Conservation (phyloP, 2,888 invertebrate species). For the Tetragonula carbonaria region DNA sequence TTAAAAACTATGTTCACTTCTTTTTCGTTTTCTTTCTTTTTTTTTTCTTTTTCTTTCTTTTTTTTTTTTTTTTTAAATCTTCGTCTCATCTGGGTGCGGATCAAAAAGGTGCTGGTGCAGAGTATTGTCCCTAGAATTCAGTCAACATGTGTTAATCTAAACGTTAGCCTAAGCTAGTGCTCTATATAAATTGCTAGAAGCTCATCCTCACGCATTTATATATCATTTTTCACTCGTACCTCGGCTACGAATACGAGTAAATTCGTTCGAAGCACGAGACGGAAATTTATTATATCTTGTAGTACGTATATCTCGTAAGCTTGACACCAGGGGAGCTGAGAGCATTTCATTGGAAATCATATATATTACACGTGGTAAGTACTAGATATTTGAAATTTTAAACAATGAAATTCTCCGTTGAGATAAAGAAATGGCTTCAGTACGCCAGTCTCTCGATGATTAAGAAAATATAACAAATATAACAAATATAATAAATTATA, state of each 20-base stretch:
- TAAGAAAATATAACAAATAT: not conserved
- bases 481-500: too few relatives aligned
- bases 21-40: not conserved
- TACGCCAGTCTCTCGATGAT: not conserved
- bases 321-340: conserved; percentile 12
- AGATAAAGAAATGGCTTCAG: not conserved
- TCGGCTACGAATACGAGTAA: not conserved
- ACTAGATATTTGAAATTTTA: too few relatives aligned
- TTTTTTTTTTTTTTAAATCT: conserved; percentile 25
- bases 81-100: conserved; percentile 74
- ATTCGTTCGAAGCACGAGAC: conserved; percentile 17
- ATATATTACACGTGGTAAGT: not conserved
- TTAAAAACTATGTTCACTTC: conserved; percentile 73
- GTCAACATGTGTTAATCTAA: conserved; percentile 76
- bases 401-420: too few relatives aligned
- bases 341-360: not conserved
- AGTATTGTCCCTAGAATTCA: conserved; percentile 83
- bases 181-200: conserved; percentile 55
- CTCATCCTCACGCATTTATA: not conserved
- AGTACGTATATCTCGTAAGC: conserved; percentile 31
- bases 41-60: conserved; percentile 24
- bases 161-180: conserved; percentile 35
- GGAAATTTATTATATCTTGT: not conserved
- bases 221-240: not conserved
- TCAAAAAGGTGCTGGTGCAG: conserved; percentile 82